Percentiles rank a stretch among this genome's conserved stretches.
Conservation (phyloP, 2,888 invertebrate genomes). For the Slavum lentiscoides region DNA sequence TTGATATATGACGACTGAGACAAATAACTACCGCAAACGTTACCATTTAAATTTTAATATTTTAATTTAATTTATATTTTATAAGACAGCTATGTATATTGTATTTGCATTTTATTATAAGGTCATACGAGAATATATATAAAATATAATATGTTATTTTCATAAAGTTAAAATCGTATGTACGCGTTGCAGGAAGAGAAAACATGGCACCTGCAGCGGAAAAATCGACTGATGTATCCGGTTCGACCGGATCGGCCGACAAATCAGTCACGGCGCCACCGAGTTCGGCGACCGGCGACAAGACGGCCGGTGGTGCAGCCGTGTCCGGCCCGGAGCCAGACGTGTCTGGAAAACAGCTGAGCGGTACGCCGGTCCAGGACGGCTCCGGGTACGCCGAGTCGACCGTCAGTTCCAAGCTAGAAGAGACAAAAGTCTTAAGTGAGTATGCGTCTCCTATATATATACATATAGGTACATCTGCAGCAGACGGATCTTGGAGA, state of each 20-base stretch:
- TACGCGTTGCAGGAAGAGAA: slow-evolving; percentile 1
- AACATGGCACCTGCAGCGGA: slow-evolving; percentile 36
- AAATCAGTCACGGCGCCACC: not conserved
- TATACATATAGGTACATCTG: no score
- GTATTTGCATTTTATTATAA: no score
- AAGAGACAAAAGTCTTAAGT: slow-evolving; percentile 9
- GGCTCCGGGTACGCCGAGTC: not conserved
- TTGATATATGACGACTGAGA: no score
- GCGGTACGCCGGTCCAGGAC: not conserved
- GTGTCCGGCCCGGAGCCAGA: not conserved
- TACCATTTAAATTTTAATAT: no score
- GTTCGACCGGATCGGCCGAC: slow-evolving; percentile 19
- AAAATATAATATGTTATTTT: no score
- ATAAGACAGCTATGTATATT: no score
- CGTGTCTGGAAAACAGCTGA: slow-evolving; percentile 1
- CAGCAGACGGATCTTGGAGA: no score
- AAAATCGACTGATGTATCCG: slow-evolving; percentile 19
- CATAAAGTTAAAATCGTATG: no score
- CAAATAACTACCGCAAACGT: no score
- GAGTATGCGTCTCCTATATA: not conserved
- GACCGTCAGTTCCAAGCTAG: slow-evolving; percentile 10
- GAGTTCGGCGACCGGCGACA: not conserved
- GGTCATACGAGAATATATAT: no score
- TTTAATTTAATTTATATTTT: no score
- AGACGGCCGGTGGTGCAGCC: not conserved